Base-by-base conservation (phyloP, 2,888 invertebrate species). In the Dione juno region DNA sequence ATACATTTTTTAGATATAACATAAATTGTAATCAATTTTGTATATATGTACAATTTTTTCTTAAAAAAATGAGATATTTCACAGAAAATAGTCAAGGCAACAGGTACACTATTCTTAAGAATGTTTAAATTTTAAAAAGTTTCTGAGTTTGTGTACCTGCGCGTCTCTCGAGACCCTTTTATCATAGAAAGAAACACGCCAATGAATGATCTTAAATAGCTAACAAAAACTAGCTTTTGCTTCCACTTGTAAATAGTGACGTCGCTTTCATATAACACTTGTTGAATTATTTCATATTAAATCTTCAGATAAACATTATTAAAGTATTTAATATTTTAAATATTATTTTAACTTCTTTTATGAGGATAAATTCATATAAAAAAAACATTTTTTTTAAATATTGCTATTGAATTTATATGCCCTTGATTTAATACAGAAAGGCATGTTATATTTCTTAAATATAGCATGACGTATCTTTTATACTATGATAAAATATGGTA, bases 121-220 rank as follows among this genome's bases (percentile, higher is more conserved):
- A 72, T 70, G 67, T 72, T 57, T 67, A 48, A 66, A 69, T 71
- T 66, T 73, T 50, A 67, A 74, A 75, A 74, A 75, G 69, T 61
- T 66, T 48, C 64, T 81, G 77, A 78, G 79, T 80, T 76, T 82
- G 82, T 82, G 80, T 90, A 90, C 90, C 90, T 89, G 89, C 82
- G 77, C 80, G 81, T 84, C 85, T 84, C 85, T 71, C 72, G 83
- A 84, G 81, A 79, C 82, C 82, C 80, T 82, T 84, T 84, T 81
- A 83, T 80, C 78, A 78, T 71, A 48, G 67, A 53, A 71, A 81
- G 86, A 87, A 85, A 83, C 83, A 87, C 88, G 89, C 80, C 83
- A 88, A 88, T 89, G 86, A 88, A 89, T 89, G 88, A 87, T 87
- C 86, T 83, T 80, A 81, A 87, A 85, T 83, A 85, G 74, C 69